Percentiles rank a stretch among this genome's conserved stretches.
Conservation (phyloP, 1,140 invertebrate genomes). For the Nylanderia fulva region DNA sequence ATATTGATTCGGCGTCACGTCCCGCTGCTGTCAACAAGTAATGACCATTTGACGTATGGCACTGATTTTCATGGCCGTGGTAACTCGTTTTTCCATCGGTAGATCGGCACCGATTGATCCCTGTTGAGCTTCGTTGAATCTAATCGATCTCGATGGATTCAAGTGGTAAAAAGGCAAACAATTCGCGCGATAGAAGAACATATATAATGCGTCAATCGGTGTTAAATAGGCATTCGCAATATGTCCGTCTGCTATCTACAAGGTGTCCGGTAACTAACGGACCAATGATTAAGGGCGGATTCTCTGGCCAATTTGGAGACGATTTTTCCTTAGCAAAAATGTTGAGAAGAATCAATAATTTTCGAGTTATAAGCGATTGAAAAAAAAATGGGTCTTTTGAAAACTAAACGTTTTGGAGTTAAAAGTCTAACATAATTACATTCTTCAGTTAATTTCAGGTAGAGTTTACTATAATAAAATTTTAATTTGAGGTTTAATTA, state of each 20-base stretch:
- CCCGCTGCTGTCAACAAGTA: conserved; percentile 39
- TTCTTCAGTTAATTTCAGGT: too few relatives aligned
- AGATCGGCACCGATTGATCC: conserved; percentile 22
- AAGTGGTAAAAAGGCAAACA: background rate
- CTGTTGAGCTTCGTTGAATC: conserved; percentile 22
- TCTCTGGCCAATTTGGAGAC: too few relatives aligned
- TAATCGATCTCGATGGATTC: conserved; percentile 33
- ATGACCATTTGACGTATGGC: conserved; percentile 53
- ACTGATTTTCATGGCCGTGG: conserved; percentile 49
- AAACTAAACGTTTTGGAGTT: too few relatives aligned
- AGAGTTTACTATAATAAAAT: too few relatives aligned
- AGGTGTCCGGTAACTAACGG: too few relatives aligned
- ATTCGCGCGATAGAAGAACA: background rate
- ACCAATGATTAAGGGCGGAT: too few relatives aligned
- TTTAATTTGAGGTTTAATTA: too few relatives aligned
- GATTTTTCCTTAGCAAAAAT: too few relatives aligned
- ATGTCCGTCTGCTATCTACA: background rate
- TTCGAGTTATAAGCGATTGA: too few relatives aligned
- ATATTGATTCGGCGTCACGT: conserved; percentile 56
- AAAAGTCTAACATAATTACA: too few relatives aligned
- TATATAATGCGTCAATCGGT: background rate
- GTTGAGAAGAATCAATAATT: too few relatives aligned
- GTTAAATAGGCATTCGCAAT: background rate
- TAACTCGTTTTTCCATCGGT: conserved; percentile 51
- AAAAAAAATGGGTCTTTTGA: too few relatives aligned